Conservation (phyloP, 2,888 invertebrate genomes). For the Clepsis dumicolana region DNA sequence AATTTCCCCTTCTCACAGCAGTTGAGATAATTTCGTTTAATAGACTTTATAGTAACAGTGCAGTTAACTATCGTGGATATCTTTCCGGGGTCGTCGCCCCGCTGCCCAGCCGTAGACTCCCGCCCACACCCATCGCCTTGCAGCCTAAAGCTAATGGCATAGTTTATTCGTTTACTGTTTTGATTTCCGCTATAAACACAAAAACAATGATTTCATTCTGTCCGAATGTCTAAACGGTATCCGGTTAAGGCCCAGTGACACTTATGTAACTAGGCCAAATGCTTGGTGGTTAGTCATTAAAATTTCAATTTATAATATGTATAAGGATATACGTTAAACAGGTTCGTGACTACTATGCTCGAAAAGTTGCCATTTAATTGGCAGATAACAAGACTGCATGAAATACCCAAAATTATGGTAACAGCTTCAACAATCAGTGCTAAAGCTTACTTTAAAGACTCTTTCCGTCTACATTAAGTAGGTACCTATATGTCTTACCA, state of each 20-base stretch:
- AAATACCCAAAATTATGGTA: neutral
- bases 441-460: too few relatives aligned
- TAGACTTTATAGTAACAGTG: conserved; percentile 47
- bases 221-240: conserved; percentile 11
- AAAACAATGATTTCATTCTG: conserved; percentile 37
- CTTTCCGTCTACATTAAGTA: too few relatives aligned
- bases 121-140: conserved; percentile 68
- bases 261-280: conserved; percentile 24
- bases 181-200: conserved; percentile 40
- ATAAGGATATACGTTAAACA: conserved; percentile 9
- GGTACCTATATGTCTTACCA: too few relatives aligned
- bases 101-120: conserved; percentile 46
- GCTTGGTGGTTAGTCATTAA: conserved; percentile 21
- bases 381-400: neutral
- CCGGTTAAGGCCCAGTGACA: conserved; percentile 2
- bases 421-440: neutral
- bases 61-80: conserved; percentile 57
- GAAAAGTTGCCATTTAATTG: neutral
- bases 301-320: conserved; percentile 22
- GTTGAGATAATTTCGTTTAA: conserved; percentile 40
- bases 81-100: conserved; percentile 68
- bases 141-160: conserved; percentile 60
- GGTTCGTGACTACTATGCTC: neutral
- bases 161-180: conserved; percentile 42
- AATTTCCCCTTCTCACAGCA: conserved; percentile 34